Evolutionary conservation across 2,888 invertebrate genomes (phyloP), one percentile per base, ranked within the genome.

Genomic region (Limnephilus lunatus): DNA sequence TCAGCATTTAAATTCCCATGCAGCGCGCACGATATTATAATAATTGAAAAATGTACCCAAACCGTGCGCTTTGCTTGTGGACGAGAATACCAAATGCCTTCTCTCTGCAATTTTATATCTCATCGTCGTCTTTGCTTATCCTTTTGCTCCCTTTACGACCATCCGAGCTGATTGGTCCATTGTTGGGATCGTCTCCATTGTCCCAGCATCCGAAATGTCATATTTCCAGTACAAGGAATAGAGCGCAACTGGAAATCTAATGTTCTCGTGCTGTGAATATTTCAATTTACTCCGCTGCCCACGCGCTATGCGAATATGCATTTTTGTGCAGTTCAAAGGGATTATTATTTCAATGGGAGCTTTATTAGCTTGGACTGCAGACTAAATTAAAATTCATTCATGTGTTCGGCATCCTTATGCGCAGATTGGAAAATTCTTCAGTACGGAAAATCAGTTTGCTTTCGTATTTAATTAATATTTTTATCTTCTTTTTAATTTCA

Each of bases 111-210:
- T 31, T 44, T 9, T 68, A 85, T n/a, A 35, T 31, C 90, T 44
- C 90, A 80, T 35, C 85, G 68, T 30, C 80, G 19, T 85, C 35
- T 48, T 90, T 82, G 25, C 90, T 48, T 83, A 9, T 90, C 90
- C 53, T 89, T 90, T 81, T 85, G 85, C 85, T 68, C 80, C 80
- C 90, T 53, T 85, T 85, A 68, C 85, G n/a, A 39, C 90, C 68
- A 39, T 85, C 85, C 48, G 32, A 35, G 68, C 85, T 90, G 90
- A 90, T 90, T 90, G 90, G 81, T 85, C 88, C 88, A 88, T 88
- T 88, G 88, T 88, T 82, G 44, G 35, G 89, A 89, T 83, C 82
- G 31, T 39, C 39, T 39, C 88, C 68, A 88, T 88, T 68, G 88
- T 88, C 35, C 68, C 68, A 68, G 68, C 88, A 88, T 88, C 68